A percentile compares a stretch with the other conserved stretches of the same genome.
Evolutionary conservation across 2,113 vertebrate genomes (phyloP).

Genomic region (Saimiri boliviensis): DNA sequence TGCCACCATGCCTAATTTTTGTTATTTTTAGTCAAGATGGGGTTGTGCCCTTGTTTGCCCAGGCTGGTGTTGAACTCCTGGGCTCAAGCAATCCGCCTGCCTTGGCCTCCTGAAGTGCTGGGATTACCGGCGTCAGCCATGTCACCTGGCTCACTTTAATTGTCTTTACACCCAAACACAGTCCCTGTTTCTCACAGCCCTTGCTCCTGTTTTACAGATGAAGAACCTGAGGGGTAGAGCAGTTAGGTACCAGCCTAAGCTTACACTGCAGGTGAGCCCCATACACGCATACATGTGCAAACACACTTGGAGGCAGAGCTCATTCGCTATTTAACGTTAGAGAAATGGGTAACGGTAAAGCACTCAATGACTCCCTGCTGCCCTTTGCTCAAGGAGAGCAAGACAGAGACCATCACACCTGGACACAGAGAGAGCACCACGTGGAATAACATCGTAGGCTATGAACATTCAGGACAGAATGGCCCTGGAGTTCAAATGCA

Average conservation of each 20-base stretch:
- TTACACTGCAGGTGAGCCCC: background rate
- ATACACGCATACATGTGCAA: fast-evolving
- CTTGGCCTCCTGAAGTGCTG: too few relatives aligned
- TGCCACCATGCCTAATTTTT: too few relatives aligned
- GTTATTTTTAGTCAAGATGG: too few relatives aligned
- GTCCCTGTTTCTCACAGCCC: background rate
- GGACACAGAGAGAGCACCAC: too few relatives aligned
- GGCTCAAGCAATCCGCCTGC: too few relatives aligned
- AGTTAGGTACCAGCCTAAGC: background rate
- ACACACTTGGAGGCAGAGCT: background rate
- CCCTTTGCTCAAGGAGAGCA: background rate
- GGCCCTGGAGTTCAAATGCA: background rate
- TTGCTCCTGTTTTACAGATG: background rate
- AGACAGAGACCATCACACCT: background rate
- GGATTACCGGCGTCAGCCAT: too few relatives aligned
- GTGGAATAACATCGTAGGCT: fast-evolving
- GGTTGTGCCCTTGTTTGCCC: too few relatives aligned
- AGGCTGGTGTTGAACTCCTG: too few relatives aligned
- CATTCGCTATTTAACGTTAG: background rate
- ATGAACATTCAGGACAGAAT: background rate
- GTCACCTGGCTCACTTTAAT: too few relatives aligned
- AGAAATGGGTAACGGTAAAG: background rate
- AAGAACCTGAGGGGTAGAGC: background rate
- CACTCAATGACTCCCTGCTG: background rate
- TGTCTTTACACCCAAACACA: background rate